Conservation (phyloP, 2,888 invertebrate genomes). For the Aphidius colemani region DNA sequence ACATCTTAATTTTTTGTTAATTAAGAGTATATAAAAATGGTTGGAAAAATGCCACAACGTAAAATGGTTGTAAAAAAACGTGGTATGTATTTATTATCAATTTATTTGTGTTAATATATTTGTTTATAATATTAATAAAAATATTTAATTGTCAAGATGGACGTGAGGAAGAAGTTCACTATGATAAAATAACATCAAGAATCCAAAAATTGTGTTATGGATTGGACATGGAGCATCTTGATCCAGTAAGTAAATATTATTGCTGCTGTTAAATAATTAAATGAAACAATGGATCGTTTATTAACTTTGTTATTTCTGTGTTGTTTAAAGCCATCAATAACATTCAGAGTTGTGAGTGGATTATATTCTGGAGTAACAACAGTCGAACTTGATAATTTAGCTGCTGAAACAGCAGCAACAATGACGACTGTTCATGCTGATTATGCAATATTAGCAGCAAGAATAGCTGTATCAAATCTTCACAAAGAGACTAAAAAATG, state of each 20-base stretch:
- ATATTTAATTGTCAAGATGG: constrained; percentile 69
- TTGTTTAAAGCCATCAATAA: constrained; percentile 72
- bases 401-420: constrained; percentile 98
- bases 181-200: constrained; percentile 97
- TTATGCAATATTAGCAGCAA: constrained; percentile 86
- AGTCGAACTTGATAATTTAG: constrained; percentile 94
- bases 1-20: background rate
- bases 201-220: constrained; percentile 95
- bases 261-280: no score
- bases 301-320: constrained; percentile 3
- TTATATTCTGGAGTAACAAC: constrained; percentile 96
- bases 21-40: constrained; percentile 35
- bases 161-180: constrained; percentile 87
- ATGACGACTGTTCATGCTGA: constrained; percentile 98
- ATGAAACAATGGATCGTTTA: no score
- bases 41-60: constrained; percentile 33
- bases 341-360: constrained; percentile 91
- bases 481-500: constrained; percentile 97
- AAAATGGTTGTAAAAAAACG: constrained; percentile 63
- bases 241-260: constrained; percentile 75
- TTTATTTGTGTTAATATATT: background rate
- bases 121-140: constrained; percentile 15
- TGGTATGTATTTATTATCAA: constrained; percentile 49
- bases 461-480: constrained; percentile 95
- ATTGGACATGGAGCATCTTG: constrained; percentile 93